Evolutionary conservation across 2,888 invertebrate species (phyloP).

Genomic region (Tiliacea aurago): DNA sequence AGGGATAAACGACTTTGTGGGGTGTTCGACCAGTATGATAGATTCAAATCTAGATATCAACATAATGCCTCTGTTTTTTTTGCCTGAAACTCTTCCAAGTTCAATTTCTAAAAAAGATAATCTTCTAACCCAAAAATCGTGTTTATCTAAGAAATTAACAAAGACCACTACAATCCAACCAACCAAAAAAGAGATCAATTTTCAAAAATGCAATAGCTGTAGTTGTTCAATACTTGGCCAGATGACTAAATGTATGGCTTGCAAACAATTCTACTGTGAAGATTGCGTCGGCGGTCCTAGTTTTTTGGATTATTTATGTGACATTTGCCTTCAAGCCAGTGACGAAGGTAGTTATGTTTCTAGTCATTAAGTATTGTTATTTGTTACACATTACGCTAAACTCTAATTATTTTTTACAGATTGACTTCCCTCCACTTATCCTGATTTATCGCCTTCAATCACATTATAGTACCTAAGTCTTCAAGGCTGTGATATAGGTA

Average conservation of each 20-base stretch:
- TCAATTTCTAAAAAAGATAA: background rate
- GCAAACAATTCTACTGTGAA: slow-evolving; percentile 9
- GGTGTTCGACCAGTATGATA: background rate
- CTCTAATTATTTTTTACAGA: background rate
- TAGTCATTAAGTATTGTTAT: background rate
- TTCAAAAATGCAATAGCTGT: slow-evolving; percentile 14
- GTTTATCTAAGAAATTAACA: background rate
- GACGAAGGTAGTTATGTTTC: slow-evolving; percentile 12
- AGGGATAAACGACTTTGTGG: background rate
- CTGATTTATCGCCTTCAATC: no score
- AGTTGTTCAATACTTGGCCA: slow-evolving; percentile 12
- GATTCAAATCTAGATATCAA: slow-evolving; percentile 2
- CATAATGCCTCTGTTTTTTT: slow-evolving; percentile 4
- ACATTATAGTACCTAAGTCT: no score
- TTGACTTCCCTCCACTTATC: background rate
- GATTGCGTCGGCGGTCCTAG: slow-evolving; percentile 10
- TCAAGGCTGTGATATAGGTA: no score
- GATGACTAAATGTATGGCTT: slow-evolving; percentile 18
- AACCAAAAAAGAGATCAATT: background rate
- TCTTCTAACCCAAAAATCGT: background rate
- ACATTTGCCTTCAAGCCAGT: slow-evolving; percentile 15
- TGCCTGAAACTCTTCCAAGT: background rate
- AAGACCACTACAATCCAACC: no score
- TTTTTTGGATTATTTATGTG: slow-evolving; percentile 9
- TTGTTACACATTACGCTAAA: background rate